Conservation (phyloP, 1,140 invertebrate species). For the Brachionus rubens region DNA sequence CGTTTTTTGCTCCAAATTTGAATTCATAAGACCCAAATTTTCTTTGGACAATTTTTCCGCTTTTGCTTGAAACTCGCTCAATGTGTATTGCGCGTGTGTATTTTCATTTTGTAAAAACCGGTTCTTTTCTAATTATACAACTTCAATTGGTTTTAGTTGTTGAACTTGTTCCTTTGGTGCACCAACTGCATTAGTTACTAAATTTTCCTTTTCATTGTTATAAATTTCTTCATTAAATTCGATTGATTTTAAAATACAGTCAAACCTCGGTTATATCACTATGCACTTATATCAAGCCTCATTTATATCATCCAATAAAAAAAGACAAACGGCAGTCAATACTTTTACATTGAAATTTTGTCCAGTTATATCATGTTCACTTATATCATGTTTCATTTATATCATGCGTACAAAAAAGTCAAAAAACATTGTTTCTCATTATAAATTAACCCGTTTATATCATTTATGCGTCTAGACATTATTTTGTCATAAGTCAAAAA, state of each 20-base stretch:
- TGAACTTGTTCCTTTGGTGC: slow-evolving; percentile 48
- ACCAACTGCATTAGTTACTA: slow-evolving; percentile 56
- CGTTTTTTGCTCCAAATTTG: slow-evolving; percentile 56
- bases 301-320: too few relatives aligned
- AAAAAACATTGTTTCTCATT: too few relatives aligned
- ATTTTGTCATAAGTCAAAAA: too few relatives aligned
- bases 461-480: too few relatives aligned
- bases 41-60: slow-evolving; percentile 77
- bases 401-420: too few relatives aligned
- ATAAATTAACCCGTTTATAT: too few relatives aligned
- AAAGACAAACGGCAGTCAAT: too few relatives aligned
- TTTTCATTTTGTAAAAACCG: slow-evolving; percentile 68
- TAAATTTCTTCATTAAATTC: slow-evolving; percentile 66
- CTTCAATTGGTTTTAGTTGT: slow-evolving; percentile 69
- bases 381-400: too few relatives aligned
- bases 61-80: slow-evolving; percentile 70
- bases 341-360: too few relatives aligned
- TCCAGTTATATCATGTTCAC: too few relatives aligned
- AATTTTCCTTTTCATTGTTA: slow-evolving; percentile 51
- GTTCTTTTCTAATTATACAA: slow-evolving; percentile 72
- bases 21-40: not conserved
- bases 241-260: slow-evolving; percentile 73
- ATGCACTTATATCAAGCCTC: too few relatives aligned
- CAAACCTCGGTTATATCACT: too few relatives aligned
- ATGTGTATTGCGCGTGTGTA: slow-evolving; percentile 57